Evolutionary conservation across 2,888 invertebrate species (phyloP).

Genomic region (Phasia obesa): DNA sequence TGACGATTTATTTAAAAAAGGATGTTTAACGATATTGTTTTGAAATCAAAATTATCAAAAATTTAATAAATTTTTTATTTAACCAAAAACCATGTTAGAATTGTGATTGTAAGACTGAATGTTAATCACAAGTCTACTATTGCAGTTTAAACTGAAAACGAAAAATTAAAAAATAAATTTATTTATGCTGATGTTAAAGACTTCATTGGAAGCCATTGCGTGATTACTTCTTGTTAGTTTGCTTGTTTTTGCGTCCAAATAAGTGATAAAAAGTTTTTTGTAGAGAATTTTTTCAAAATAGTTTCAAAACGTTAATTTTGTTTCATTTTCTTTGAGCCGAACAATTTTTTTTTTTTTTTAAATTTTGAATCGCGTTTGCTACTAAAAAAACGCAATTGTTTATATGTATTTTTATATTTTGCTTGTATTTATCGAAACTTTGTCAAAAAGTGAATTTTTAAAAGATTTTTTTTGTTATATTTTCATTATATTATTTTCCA

Average conservation of each 20-base stretch:
- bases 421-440: slow-evolving; percentile 72
- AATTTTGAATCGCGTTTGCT: slow-evolving; percentile 78
- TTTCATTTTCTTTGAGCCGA: slow-evolving; percentile 67
- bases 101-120: slow-evolving; percentile 38
- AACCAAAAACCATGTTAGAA: slow-evolving; percentile 73
- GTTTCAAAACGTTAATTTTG: slow-evolving; percentile 69
- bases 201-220: slow-evolving; percentile 2
- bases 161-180: slow-evolving; percentile 49
- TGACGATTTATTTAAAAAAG: slow-evolving; percentile 73
- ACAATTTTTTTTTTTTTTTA: slow-evolving; percentile 28
- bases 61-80: slow-evolving; percentile 71
- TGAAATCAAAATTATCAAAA: slow-evolving; percentile 69
- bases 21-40: slow-evolving; percentile 74
- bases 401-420: slow-evolving; percentile 66
- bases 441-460: slow-evolving; percentile 68
- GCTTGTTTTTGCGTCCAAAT: slow-evolving; percentile 75
- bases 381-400: slow-evolving; percentile 82
- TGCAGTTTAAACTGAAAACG: slow-evolving; percentile 73
- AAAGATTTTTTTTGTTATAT: slow-evolving; percentile 65
- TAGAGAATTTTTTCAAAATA: slow-evolving; percentile 63
- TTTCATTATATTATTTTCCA: slow-evolving; percentile 68
- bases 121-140: slow-evolving; percentile 76
- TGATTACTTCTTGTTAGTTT: slow-evolving; percentile 49
- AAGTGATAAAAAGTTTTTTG: slow-evolving; percentile 79
- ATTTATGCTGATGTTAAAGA: slow-evolving; percentile 57